A percentile compares a stretch with the other conserved stretches of the same genome.
phyloP scores from a whole-genome alignment of 2,888 invertebrate genomes.

The Ditylenchus weischeri region DNA sequence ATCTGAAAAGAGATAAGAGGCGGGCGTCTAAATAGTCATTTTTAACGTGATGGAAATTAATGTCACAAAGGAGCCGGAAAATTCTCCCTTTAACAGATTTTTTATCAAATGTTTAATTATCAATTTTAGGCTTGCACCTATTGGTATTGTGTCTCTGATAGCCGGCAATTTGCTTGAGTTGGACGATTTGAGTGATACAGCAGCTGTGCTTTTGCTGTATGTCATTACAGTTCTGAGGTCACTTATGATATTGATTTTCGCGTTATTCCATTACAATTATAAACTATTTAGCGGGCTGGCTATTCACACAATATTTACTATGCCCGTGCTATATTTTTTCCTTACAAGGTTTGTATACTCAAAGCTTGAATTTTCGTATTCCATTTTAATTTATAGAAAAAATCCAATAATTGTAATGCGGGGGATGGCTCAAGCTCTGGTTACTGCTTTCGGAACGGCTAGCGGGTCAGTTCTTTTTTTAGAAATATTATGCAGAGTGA shows the following conservation, averaged over 20 bases:
- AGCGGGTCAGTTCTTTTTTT: slow-evolving; percentile 66
- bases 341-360: slow-evolving; percentile 50
- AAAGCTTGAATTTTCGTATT: background rate
- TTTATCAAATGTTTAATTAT: background rate
- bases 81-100: too few relatives aligned
- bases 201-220: slow-evolving; percentile 75
- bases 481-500: background rate
- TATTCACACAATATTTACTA: slow-evolving; percentile 83
- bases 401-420: slow-evolving; percentile 59
- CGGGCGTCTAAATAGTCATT: too few relatives aligned
- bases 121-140: slow-evolving; percentile 45
- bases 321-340: slow-evolving; percentile 80
- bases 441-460: slow-evolving; percentile 92
- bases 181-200: slow-evolving; percentile 55
- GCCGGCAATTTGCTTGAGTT: slow-evolving; percentile 56
- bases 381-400: slow-evolving; percentile 1
- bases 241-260: too few relatives aligned
- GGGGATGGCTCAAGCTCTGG: slow-evolving; percentile 78
- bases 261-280: too few relatives aligned
- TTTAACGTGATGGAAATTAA: too few relatives aligned
- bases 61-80: too few relatives aligned
- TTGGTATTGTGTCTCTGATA: slow-evolving; percentile 56
- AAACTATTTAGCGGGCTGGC: slow-evolving; percentile 71
- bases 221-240: slow-evolving; percentile 78
- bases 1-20: too few relatives aligned